phyloP scores from a whole-genome alignment of 2,888 invertebrate species.

The Tachystola acroxantha region DNA sequence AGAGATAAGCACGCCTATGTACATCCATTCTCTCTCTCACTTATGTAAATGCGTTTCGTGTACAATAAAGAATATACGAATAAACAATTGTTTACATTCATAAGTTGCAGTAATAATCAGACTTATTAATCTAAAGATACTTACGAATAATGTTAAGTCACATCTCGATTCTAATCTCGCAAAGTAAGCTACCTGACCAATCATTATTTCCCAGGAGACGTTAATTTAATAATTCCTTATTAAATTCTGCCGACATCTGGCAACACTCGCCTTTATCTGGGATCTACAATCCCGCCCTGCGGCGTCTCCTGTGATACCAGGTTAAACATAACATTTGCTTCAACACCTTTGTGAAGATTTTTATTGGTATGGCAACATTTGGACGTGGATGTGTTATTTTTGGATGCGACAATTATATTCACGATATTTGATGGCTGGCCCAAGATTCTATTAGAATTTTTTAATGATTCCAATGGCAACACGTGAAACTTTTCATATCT shows the following conservation, averaged over 20 bases:
- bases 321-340: constrained; percentile 45
- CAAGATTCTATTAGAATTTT: no score
- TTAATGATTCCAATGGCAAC: no score
- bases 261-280: constrained; percentile 3
- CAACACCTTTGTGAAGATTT: constrained; percentile 56
- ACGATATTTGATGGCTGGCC: no score
- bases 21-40: no score
- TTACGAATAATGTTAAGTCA: no score
- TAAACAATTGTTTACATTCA: no score
- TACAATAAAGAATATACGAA: no score
- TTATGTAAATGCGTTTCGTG: no score
- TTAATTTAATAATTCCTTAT: not conserved
- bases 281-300: constrained; percentile 25
- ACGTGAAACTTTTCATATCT: no score
- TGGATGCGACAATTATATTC: constrained; percentile 23
- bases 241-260: not conserved
- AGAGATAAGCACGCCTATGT: no score
- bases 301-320: constrained; percentile 23
- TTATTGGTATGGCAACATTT: constrained; percentile 45
- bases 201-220: not conserved
- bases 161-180: not conserved
- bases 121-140: no score
- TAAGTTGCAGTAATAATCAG: no score
- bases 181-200: not conserved
- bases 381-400: constrained; percentile 16